Base-by-base conservation (phyloP, 2,888 invertebrate species). In the Anarsia innoxiella region DNA sequence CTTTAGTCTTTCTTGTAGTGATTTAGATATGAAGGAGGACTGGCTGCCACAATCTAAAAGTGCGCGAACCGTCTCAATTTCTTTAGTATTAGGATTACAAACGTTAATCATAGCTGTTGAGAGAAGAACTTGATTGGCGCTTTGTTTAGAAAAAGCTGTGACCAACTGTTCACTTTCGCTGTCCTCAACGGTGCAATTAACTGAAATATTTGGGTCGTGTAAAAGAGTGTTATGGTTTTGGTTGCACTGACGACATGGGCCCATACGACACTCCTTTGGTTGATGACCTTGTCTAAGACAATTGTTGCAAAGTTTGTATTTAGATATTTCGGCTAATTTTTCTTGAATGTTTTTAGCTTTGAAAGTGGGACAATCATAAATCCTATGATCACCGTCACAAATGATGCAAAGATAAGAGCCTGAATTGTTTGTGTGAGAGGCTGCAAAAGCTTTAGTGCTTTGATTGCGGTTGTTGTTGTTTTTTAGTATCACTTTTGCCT, bases 301-400 rank as follows among this genome's bases (percentile, higher is more conserved):
- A 23, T 52, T 51, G 0, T n/a, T 0, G 28, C 51, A 54, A 14
- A 54, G 23, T 16, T 54, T 50, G 9, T 38, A 43, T 25, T 42
- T 40, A 0, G 23, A 23, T 2, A 49, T 43, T 25, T 41, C 40
- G 8, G 16, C n/a, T 6, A 43, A 27, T 23, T 34, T 32, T 8
- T 44, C 43, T 9, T 36, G 29, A 9, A 49, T 13, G 2, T 12
- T 23, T 23, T 50, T 52, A 1, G 42, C 23, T 23, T 46, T 48
- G 28, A 53, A 56, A 1, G 29, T 44, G 0, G 41, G 41, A 39
- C 53, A 56, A 26, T 53, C 47, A 35, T 51, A 53, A 5, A 54
- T 53, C 23, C 33, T 40, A 34, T 57, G 57, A 13, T 37, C 8
- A 0, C 31, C 36, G 11, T 50, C 40, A 12, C 53, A 54, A 33